phyloP scores from a whole-genome alignment of 53 echinoderm and acorn worm genomes.

The Pentamera pediparva region DNA sequence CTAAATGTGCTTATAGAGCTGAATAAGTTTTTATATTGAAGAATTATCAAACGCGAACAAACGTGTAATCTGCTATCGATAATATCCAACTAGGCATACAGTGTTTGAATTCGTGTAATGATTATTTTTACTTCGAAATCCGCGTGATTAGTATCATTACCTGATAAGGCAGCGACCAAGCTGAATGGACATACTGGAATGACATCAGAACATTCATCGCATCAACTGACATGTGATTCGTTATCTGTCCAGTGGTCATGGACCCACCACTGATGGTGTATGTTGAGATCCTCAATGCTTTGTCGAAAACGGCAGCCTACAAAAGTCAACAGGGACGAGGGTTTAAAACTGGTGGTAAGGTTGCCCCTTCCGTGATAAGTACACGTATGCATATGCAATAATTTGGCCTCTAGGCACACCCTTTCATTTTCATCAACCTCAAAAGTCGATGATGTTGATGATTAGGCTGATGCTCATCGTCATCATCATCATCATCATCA shows the following conservation, averaged over 20 bases:
- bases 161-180: slow-evolving; percentile 52
- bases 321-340: too few relatives aligned
- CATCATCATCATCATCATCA: too few relatives aligned
- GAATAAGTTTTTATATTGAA: too few relatives aligned
- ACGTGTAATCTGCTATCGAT: too few relatives aligned
- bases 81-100: background rate
- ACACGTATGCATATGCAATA: background rate
- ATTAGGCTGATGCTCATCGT: too few relatives aligned
- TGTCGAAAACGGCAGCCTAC: slow-evolving; percentile 49
- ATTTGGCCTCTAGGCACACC: background rate
- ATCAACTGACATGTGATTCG: slow-evolving; percentile 65
- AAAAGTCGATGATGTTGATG: background rate
- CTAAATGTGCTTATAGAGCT: too few relatives aligned
- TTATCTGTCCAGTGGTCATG: slow-evolving; percentile 64
- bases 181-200: slow-evolving; percentile 44
- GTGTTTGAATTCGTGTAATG: background rate
- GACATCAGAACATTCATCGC: slow-evolving; percentile 56
- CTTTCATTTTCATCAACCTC: background rate
- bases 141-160: too few relatives aligned
- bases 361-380: too few relatives aligned
- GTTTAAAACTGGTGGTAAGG: too few relatives aligned
- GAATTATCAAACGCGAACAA: too few relatives aligned
- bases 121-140: too few relatives aligned
- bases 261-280: slow-evolving; percentile 53
- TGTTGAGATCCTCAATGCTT: slow-evolving; percentile 49